Evolutionary conservation across 1,140 invertebrate genomes (phyloP), one percentile per base, ranked within the genome.

Genomic region (Idris sp.): DNA sequence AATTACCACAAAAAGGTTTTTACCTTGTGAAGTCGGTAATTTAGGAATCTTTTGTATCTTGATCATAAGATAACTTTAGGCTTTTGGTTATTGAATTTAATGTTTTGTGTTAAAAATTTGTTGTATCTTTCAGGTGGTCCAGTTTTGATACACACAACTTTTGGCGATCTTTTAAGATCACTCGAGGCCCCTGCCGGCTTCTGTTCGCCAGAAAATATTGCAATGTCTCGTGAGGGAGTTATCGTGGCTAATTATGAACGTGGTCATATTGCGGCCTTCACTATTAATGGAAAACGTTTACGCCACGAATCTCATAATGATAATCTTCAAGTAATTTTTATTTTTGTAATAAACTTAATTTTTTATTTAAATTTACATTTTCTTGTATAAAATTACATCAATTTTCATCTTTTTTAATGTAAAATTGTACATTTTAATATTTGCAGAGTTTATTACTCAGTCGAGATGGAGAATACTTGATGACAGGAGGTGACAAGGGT

Each of bases 381-480:
- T n/a, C n/a, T 11, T 19, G 10, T 41, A 19, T 67, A 28, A 38
- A 25, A 14, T 53, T 15, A 11, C 18, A 25, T 30, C 6, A 22
- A 22, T 6, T 4, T 2, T 2, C 19, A 22, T 22, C 6, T 6
- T 9, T 30, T 30, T 2, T 11, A 40, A 1, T 46, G 14, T 44
- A n/a, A 10, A 13, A 0, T 35, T 4, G 19, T 44, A 7, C 31
- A 44, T 35, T 44, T 68, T 19, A 31, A 49, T 51, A 44, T 59
- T 79, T 84, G 36, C 67, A 99, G 96, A 97, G 96, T 87, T 91
- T 98, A 88, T 90, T 96, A 77, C 84, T 99, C 76, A 99, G 96
- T 76, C 93, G 97, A 53, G 98, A 99, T 90, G 98, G 98, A 33
- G 97, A 99, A 89, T 99, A 99, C 87, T 89, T 99, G 83, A 94